Conservation (phyloP, 2,113 vertebrate genomes). For the Rhineura floridana region DNA sequence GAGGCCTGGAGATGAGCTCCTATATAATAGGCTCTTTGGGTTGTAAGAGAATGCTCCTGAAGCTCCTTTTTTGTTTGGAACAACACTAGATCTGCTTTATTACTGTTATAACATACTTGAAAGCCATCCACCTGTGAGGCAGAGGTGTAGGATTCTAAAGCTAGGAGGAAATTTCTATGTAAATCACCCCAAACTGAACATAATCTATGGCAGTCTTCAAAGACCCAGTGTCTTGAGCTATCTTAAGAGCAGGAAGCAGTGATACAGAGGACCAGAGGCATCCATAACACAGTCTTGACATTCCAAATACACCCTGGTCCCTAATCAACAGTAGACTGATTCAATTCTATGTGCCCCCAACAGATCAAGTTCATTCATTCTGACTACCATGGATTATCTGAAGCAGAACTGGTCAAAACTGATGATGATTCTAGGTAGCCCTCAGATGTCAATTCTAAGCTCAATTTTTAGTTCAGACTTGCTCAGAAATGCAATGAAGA, state of each 20-base stretch:
- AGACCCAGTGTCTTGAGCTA: not conserved
- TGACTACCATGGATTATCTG: not conserved
- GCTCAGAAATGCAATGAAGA: not conserved
- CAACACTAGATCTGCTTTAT: not conserved
- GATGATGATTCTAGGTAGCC: not conserved
- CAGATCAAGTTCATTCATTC: not conserved
- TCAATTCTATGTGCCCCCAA: not conserved
- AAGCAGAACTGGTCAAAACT: not conserved
- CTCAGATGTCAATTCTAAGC: not conserved
- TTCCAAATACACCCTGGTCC: not conserved
- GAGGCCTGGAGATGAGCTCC: not conserved
- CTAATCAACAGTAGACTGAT: not conserved
- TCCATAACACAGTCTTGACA: not conserved
- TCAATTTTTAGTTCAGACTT: not conserved
- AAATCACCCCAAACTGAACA: not conserved
- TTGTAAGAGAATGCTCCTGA: not conserved
- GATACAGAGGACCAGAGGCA: not conserved
- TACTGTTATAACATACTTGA: not conserved
- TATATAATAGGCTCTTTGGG: not conserved
- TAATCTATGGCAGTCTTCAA: not conserved
- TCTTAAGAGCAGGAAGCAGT: not conserved
- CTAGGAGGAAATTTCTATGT: not conserved
- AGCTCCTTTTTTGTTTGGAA: not conserved
- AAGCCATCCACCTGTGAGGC: not conserved
- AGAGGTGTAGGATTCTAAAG: not conserved